A percentile compares a stretch with the other conserved stretches of the same genome.
These are phyloP conservation scores for Hyla sarda DNA, from an alignment of 2,113 vertebrate genomes.

Conservation along the genomic window DNA sequence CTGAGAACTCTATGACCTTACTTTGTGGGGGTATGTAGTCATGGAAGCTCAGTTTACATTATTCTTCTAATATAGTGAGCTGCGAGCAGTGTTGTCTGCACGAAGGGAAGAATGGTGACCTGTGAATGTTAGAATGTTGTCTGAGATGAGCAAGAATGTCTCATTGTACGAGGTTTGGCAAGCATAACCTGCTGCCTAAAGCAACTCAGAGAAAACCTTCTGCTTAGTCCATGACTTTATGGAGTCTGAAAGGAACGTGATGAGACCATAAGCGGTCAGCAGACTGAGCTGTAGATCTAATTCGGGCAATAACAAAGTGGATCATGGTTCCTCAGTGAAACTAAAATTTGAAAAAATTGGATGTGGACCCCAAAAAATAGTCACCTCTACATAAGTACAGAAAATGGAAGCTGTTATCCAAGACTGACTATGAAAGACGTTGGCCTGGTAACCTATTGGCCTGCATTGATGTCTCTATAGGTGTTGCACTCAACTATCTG, in stretches of 20 bases:
- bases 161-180: conserved; percentile 13
- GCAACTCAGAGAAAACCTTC: conserved; percentile 5
- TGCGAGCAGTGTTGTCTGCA: conserved; percentile 22
- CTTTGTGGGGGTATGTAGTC: background rate
- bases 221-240: conserved; percentile 37
- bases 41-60: background rate
- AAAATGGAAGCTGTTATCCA: conserved; percentile 22
- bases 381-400: conserved; percentile 1
- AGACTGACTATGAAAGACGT: background rate
- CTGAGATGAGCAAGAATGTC: conserved; percentile 23
- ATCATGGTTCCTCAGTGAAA: conserved; percentile 2
- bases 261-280: conserved; percentile 35
- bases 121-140: background rate
- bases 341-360: background rate
- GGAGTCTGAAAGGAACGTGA: conserved; percentile 14
- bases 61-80: conserved; percentile 3
- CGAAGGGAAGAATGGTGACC: background rate
- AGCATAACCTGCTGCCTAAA: background rate
- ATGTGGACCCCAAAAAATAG: background rate
- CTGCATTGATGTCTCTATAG: background rate
- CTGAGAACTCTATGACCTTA: background rate
- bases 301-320: background rate
- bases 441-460: too few species aligned
- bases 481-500: background rate
- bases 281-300: background rate